These are phyloP conservation scores for Hystrix cristata DNA, from an alignment of 2,113 vertebrate species.

Conservation along the genomic window DNA sequence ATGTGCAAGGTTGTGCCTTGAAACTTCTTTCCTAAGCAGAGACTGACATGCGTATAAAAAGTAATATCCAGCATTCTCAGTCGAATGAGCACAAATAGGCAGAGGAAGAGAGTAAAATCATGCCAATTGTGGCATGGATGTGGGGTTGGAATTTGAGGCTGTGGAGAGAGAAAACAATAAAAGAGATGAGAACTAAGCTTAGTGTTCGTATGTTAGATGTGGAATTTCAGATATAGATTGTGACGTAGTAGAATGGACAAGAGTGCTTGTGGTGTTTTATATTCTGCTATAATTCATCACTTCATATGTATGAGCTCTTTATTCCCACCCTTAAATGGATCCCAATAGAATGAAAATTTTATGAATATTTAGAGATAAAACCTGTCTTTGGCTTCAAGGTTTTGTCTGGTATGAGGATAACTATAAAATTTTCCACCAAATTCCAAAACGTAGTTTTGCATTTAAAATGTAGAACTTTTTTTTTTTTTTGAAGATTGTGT, in stretches of 20 bases:
- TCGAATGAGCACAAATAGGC: background rate
- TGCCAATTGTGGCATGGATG: background rate
- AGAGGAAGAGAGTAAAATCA: background rate
- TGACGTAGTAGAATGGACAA: background rate
- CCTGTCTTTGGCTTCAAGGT: background rate
- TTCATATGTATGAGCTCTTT: background rate
- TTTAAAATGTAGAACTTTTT: background rate
- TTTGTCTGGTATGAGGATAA: background rate
- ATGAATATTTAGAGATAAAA: constrained; percentile 21
- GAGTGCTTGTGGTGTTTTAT: background rate
- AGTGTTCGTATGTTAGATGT: background rate
- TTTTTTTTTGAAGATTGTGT: background rate
- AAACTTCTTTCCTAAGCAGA: constrained; percentile 50
- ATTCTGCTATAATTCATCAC: background rate
- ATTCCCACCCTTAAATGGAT: background rate
- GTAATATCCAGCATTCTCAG: background rate
- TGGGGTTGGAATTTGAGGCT: background rate
- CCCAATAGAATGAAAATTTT: background rate
- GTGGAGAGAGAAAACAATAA: background rate
- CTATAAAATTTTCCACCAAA: background rate
- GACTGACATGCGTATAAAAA: background rate
- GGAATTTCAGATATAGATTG: background rate
- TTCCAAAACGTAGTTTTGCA: constrained; percentile 39
- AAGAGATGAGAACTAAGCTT: background rate
- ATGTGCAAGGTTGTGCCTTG: background rate